Evolutionary conservation across 2,113 vertebrate genomes (phyloP), one percentile per base, ranked within the genome.

Genomic region (Microtus richardsoni): DNA sequence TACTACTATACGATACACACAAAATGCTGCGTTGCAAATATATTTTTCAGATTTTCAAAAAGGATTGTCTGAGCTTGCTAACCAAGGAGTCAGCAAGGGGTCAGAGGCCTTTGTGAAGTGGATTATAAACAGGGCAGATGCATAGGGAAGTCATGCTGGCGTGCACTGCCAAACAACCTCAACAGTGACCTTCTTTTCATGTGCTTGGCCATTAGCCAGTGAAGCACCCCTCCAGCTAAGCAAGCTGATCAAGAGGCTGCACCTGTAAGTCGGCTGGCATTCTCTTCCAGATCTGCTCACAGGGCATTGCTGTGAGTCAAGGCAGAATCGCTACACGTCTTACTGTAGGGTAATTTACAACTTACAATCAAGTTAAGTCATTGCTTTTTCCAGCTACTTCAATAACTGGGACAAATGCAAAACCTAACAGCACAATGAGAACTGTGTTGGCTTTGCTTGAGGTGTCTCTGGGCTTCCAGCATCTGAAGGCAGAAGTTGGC

Each of bases 31-130:
- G 78, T 93, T 95, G 54, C 47, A 91, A 85, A 90, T 75, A 91
- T 47, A 91, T 85, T 92, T 93, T 93, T 91, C n/a, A 89, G 17
- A 47, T 73, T 75, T 49, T 30, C 36, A 89, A 96, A 83, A 92
- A 80, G 70, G 62, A 3, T n/a, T 73, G 58, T 85, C 26, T 95
- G 88, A 78, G 39, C 22, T 86, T 70, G 41, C 80, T 80, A 58
- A 92, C 30, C 3, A n/a, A 84, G 28, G 58, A 17, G 16, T 17
- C 16, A 54, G 54, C 54, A 54, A 12, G 10, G 64, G 47, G 11
- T 19, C 74, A 91, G 80, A 91, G 49, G 17, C 71, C 44, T 92
- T 90, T n/a, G 62, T 66, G 79, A 87, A 80, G 41, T 7, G 11
- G 5, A 88, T 58, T 62, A 47, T 39, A 85, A 84, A 84, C 79